These are phyloP conservation scores for Agapostemon virescens DNA, from an alignment of 2,888 invertebrate species.

Conservation along the genomic window DNA sequence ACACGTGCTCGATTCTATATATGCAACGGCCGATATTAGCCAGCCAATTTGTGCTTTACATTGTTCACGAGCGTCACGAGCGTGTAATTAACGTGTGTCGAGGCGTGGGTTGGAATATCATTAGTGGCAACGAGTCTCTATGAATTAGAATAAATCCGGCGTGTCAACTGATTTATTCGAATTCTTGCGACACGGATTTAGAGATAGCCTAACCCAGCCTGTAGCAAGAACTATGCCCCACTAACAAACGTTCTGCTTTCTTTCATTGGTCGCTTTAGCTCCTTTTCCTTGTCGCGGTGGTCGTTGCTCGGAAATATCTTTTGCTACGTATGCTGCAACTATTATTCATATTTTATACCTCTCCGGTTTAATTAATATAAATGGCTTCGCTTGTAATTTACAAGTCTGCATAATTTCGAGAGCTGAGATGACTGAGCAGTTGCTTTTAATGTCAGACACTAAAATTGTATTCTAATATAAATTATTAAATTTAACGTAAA, in stretches of 20 bases:
- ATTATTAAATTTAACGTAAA: too few species aligned
- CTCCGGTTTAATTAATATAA: neutral
- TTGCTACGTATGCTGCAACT: neutral
- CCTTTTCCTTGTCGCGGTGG: conserved; percentile 37
- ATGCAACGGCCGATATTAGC: conserved; percentile 51
- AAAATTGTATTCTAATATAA: neutral
- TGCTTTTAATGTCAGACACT: neutral
- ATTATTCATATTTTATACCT: neutral
- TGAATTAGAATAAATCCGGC: conserved; percentile 59
- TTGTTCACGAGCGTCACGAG: conserved; percentile 56
- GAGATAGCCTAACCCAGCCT: conserved; percentile 26
- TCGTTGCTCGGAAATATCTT: conserved; percentile 24
- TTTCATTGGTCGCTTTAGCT: conserved; percentile 35
- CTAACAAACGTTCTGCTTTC: conserved; percentile 40
- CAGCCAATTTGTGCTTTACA: conserved; percentile 56
- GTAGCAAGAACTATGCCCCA: conserved; percentile 28
- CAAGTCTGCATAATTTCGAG: neutral
- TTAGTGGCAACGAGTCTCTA: conserved; percentile 52
- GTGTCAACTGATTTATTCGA: conserved; percentile 50
- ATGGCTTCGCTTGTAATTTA: neutral
- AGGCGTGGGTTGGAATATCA: conserved; percentile 56
- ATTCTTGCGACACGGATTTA: conserved; percentile 45
- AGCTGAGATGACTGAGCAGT: neutral
- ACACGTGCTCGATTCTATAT: conserved; percentile 47
- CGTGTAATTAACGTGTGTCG: conserved; percentile 55